Base-by-base conservation (phyloP, 1,140 invertebrate genomes). In the Brachystomella parvula region DNA sequence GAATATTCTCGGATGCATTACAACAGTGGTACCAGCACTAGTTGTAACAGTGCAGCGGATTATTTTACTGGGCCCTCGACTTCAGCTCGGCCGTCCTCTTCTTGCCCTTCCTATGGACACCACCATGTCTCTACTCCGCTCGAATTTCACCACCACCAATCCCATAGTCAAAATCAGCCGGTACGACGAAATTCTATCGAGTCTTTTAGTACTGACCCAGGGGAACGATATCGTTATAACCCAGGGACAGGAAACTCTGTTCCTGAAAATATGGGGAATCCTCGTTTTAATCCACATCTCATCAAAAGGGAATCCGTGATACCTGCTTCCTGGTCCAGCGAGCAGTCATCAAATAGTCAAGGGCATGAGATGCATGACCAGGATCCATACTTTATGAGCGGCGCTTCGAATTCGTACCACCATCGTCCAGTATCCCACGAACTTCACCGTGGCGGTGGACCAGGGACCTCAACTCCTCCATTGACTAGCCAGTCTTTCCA, bases 111-210 rank as follows among this genome's bases (percentile, higher is more conserved):
- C 3, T 61, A 61, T 61, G 32, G 32, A 3, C 30, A 61, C 15
- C 31, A 21, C 30, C 32, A 35, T 39, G 24, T 59, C 57, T 59
- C 24, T 12, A 29, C 30, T 19, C 32, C 21, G 26, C 6, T 63
- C 26, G 29, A 28, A 49, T 63, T n/a, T 19, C 44, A 63, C 19
- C 53, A 67, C 15, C 58, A 62, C 9, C 57, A 64, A 32, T n/a
- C 44, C 26, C 69, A 62, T 29, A 12, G 12, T 9, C 49, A 53
- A 24, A 6, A 15, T 31, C 44, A 57, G 30, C 65, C 64, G 15
- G 65, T 66, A 56, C 29, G 71, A 47, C 58, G 71, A 63, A 73
- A 73, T 57, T 73, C 71, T 30, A 70, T 73, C 6, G 71, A 73
- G 47, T 73, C 71, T n/a, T 73, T 60, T 49, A 73, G 71, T 67